Base-by-base conservation (phyloP, 2,113 vertebrate species). In the Spea bombifrons region DNA sequence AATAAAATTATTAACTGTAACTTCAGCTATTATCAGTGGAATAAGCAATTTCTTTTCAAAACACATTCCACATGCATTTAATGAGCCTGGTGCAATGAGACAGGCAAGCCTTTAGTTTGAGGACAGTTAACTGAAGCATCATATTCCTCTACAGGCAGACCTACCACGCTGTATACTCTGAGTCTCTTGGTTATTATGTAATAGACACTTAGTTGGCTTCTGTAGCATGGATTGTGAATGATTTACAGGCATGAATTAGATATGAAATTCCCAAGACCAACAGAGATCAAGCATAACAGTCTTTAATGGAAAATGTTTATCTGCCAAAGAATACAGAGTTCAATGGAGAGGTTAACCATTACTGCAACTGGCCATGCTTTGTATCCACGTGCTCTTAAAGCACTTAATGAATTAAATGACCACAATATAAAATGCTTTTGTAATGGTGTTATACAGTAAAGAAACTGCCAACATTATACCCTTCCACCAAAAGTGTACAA, bases 181-280 rank as follows among this genome's bases (percentile, higher is more conserved):
- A 9, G 17, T 71, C 69, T 71, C 49, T 71, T 71, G 69, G 53
- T 71, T 52, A 43, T 71, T 71, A 71, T n/a, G 71, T 63, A 77
- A 71, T 63, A 57, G 68, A 64, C 46, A 50, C 46, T 45, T 61
- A n/a, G 30, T 17, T n/a, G 5, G 8, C 16, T 61, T 77, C 12
- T 59, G 16, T 55, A 61, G 46, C 5, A 8, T 49, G 50, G 47
- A 52, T 3, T 65, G 50, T 59, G 4, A 4, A 63, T 12, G 59
- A 61, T 63, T 70, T 45, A 44, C 46, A 61, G 8, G 7, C n/a
- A 71, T 53, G 69, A 71, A 55, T 70, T 70, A 63, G 55, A 52
- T 46, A 63, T 70, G 46, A 70, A 70, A 63, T 64, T 71, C 67
- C 66, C 67, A 71, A 59, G 75, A 53, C 49, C 68, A 12, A 63